These are phyloP conservation scores for Ispidina picta DNA, from an alignment of 2,797 vertebrate genomes.

Conservation along the genomic window DNA sequence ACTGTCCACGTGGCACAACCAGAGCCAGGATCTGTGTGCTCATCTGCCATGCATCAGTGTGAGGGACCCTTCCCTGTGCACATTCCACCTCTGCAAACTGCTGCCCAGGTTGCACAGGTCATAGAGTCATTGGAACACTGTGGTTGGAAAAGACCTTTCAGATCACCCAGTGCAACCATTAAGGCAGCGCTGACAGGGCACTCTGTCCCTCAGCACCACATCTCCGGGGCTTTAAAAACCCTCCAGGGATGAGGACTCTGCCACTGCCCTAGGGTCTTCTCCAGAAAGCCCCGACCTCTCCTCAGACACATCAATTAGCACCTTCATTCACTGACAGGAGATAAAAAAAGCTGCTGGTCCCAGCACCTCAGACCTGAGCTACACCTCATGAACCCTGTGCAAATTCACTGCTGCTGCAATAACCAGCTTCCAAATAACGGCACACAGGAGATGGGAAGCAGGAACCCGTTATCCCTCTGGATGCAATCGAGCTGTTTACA, in stretches of 20 bases:
- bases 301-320: background rate
- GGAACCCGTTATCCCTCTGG: constrained; percentile 44
- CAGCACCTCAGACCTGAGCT: background rate
- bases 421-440: constrained; percentile 40
- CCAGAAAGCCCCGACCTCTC: background rate
- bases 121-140: background rate
- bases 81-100: rapidly evolving
- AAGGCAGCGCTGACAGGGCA: background rate
- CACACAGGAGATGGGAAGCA: background rate
- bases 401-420: constrained; percentile 23
- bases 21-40: background rate
- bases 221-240: background rate
- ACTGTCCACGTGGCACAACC: rapidly evolving
- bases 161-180: background rate
- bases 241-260: background rate
- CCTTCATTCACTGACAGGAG: background rate
- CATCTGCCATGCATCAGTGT: rapidly evolving
- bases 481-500: background rate
- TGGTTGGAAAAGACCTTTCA: background rate
- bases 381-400: background rate
- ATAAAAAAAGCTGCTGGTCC: background rate
- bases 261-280: background rate
- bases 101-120: background rate
- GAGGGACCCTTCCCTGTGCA: rapidly evolving
- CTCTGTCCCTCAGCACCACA: background rate